phyloP scores from a whole-genome alignment of 2,888 invertebrate genomes.

The Lasioglossum vierecki region DNA sequence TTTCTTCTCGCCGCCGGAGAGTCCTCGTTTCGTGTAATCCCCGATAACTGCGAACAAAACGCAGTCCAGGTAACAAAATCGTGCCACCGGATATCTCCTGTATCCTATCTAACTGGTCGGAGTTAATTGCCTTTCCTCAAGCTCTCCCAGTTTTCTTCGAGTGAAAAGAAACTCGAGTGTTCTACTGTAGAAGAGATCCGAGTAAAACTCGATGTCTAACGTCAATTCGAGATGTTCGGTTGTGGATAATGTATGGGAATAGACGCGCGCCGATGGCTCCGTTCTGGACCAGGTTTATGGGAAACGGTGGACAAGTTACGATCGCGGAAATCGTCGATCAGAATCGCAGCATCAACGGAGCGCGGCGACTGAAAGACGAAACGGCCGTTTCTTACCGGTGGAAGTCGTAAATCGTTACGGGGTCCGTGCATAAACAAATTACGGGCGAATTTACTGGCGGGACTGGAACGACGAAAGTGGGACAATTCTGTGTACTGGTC shows the following conservation, averaged over 20 bases:
- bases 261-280: neutral
- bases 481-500: conserved; percentile 26
- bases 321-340: conserved; percentile 56
- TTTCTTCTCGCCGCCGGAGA: conserved; percentile 94
- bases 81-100: neutral
- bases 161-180: neutral
- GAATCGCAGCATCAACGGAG: conserved; percentile 38
- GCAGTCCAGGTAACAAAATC: neutral
- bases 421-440: conserved; percentile 53
- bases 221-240: neutral
- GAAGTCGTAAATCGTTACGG: conserved; percentile 48
- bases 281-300: conserved; percentile 25
- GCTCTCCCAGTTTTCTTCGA: neutral
- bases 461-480: conserved; percentile 27
- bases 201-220: neutral
- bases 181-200: neutral
- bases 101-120: neutral
- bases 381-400: conserved; percentile 40
- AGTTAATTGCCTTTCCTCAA: neutral
- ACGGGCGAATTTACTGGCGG: conserved; percentile 48
- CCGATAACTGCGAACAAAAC: conserved; percentile 86
- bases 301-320: conserved; percentile 41
- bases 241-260: neutral
- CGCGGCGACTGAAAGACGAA: conserved; percentile 3
- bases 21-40: conserved; percentile 89